phyloP scores from a whole-genome alignment of 2,888 invertebrate genomes.

The Cosmopolites sordidus region DNA sequence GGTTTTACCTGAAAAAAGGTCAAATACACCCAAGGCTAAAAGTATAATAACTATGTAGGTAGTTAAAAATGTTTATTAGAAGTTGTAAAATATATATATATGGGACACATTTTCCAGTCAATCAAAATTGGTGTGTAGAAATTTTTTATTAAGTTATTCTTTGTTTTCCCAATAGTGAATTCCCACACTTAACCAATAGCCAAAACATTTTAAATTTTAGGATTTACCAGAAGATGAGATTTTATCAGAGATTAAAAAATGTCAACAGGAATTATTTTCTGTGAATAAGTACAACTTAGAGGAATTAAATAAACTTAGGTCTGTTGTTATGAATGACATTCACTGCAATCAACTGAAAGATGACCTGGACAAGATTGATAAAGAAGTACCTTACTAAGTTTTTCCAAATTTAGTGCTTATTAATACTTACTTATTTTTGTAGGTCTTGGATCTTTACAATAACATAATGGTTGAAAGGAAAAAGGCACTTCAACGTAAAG shows the following conservation, averaged over 20 bases:
- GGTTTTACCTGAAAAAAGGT: too few species aligned
- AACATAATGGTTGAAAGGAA: constrained; percentile 78
- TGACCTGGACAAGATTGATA: constrained; percentile 45
- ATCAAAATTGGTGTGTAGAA: too few species aligned
- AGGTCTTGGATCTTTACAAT: constrained; percentile 78
- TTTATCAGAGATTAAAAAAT: constrained; percentile 78
- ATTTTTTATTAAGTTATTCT: too few species aligned
- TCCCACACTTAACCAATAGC: too few species aligned
- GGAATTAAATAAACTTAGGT: constrained; percentile 42
- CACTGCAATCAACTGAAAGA: constrained; percentile 44
- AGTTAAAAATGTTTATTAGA: too few species aligned
- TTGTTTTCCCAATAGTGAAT: too few species aligned
- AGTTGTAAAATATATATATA: too few species aligned
- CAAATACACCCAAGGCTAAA: too few species aligned
- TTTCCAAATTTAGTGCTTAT: neutral
- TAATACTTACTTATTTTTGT: constrained; percentile 15
- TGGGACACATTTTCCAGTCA: too few species aligned
- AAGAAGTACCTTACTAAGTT: constrained; percentile 33
- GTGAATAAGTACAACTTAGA: constrained; percentile 72
- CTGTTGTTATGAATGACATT: constrained; percentile 41
- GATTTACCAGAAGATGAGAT: constrained; percentile 79
- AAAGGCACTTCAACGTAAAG: constrained; percentile 58
- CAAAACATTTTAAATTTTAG: constrained; percentile 25
- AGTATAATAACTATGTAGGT: too few species aligned
- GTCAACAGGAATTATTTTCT: constrained; percentile 74